Percentiles rank a stretch among this genome's conserved stretches.
phyloP scores from a whole-genome alignment of 30 jellyfish, hydroid and myxozoan genomes.

The Aurelia coerulea region DNA sequence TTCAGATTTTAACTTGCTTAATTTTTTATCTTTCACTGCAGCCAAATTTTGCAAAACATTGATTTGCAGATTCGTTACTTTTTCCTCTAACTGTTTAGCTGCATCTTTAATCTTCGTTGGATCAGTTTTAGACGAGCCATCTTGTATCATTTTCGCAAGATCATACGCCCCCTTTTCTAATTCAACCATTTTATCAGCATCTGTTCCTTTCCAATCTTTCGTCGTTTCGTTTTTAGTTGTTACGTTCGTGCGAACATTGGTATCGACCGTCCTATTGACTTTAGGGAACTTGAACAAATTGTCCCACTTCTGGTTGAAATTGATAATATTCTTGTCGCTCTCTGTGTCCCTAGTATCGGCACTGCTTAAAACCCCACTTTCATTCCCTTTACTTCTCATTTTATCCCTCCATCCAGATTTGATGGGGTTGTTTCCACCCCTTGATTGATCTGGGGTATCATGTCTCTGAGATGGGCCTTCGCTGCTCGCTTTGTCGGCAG shows the following conservation, averaged over 20 bases:
- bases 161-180: slow-evolving; percentile 17
- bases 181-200: slow-evolving; percentile 18
- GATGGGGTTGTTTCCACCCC: neutral
- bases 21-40: neutral
- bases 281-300: slow-evolving; percentile 42
- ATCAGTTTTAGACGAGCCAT: slow-evolving; percentile 9
- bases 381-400: neutral
- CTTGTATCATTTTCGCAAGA: slow-evolving; percentile 39
- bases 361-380: neutral
- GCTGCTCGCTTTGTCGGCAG: neutral
- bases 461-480: neutral
- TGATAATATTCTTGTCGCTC: neutral
- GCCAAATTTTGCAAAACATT: slow-evolving; percentile 20
- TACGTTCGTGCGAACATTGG: neutral
- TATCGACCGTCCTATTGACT: slow-evolving; percentile 33
- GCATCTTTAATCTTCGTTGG: slow-evolving; percentile 34
- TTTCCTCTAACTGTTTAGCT: slow-evolving; percentile 22
- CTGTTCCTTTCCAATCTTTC: slow-evolving; percentile 3
- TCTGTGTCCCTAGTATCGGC: neutral
- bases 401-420: neutral
- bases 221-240: slow-evolving; percentile 15
- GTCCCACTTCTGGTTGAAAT: slow-evolving; percentile 38
- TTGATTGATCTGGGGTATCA: neutral
- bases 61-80: slow-evolving; percentile 15
- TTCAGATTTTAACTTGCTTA: neutral